Percentiles rank a stretch among this genome's conserved stretches.
These are phyloP conservation scores for Ellobius talpinus DNA, from an alignment of 2,113 vertebrate genomes.

Conservation along the genomic window DNA sequence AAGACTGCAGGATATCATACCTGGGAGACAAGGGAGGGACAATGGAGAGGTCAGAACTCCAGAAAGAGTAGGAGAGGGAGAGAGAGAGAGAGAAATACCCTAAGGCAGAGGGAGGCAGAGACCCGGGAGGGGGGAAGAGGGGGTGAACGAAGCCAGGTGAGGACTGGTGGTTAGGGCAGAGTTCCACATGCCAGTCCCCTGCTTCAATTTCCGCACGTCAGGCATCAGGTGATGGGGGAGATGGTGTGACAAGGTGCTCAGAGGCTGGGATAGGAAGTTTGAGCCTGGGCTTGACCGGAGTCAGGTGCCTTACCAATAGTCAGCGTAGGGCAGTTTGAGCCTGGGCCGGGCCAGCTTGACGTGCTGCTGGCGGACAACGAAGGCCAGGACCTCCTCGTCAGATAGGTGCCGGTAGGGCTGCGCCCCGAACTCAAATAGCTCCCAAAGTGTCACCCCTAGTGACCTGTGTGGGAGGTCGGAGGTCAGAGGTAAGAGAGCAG, in stretches of 20 bases:
- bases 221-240: not conserved
- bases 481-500: not conserved
- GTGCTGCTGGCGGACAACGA: conserved; percentile 94
- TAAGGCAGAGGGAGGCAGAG: not conserved
- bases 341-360: conserved; percentile 94
- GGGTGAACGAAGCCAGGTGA: not conserved
- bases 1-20: conserved; percentile 97
- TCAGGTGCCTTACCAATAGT: conserved; percentile 91
- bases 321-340: conserved; percentile 93
- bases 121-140: not conserved
- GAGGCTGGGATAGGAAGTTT: not conserved
- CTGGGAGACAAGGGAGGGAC: conserved; percentile 77
- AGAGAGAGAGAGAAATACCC: not conserved
- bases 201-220: not conserved
- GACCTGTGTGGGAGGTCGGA: conserved; percentile 86
- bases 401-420: conserved; percentile 95
- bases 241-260: too few relatives aligned
- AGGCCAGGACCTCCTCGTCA: conserved; percentile 94
- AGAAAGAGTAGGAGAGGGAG: not conserved
- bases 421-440: conserved; percentile 95
- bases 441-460: conserved; percentile 95
- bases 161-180: not conserved
- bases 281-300: not conserved
- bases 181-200: not conserved
- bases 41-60: not conserved